phyloP scores from a whole-genome alignment of 1,140 invertebrate species.

The Bombus superbus region DNA sequence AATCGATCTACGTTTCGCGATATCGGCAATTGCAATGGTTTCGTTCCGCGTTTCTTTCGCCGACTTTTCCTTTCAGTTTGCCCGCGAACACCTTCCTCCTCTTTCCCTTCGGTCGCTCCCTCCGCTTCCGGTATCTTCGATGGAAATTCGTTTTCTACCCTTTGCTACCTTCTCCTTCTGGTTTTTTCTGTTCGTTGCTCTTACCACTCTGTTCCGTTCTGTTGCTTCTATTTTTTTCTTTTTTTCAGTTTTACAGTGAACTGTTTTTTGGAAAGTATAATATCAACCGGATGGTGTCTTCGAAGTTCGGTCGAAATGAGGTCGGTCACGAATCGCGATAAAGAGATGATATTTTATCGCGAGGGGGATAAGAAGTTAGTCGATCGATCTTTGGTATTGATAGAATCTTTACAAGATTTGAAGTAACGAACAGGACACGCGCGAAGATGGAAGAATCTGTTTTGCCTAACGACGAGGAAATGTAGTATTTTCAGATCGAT shows the following conservation, averaged over 20 bases:
- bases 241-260: neutral
- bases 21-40: constrained; percentile 37
- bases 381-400: too few relatives aligned
- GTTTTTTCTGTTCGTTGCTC: neutral
- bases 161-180: neutral
- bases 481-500: neutral
- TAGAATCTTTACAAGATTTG: neutral
- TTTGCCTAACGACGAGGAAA: neutral
- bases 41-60: constrained; percentile 53
- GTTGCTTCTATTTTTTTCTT: neutral
- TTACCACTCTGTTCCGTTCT: neutral
- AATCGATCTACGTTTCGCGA: constrained; percentile 6
- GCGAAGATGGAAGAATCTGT: neutral
- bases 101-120: too few relatives aligned
- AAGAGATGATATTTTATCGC: neutral
- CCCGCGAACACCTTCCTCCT: neutral
- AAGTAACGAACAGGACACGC: neutral
- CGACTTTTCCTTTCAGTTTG: constrained; percentile 24
- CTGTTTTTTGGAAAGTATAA: neutral
- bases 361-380: neutral
- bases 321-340: neutral
- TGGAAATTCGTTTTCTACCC: neutral
- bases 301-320: neutral
- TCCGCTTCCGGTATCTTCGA: neutral
- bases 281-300: neutral